A percentile compares a stretch with the other conserved stretches of the same genome.
These are phyloP conservation scores for Mechanitis mazaeus DNA, from an alignment of 2,888 invertebrate genomes.

Conservation along the genomic window DNA sequence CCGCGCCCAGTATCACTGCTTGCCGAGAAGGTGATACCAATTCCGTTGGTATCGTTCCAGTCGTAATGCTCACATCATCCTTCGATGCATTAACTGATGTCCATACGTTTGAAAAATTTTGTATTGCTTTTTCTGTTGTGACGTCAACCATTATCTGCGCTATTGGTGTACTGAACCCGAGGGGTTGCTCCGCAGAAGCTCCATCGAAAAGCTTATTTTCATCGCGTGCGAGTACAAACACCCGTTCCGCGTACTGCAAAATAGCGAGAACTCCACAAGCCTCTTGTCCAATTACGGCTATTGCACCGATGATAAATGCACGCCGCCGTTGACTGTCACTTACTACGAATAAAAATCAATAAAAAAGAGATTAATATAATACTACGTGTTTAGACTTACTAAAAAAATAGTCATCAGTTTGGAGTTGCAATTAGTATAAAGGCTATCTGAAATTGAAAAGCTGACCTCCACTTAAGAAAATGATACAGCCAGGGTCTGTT, in stretches of 20 bases:
- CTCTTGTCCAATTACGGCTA: slow-evolving; percentile 57
- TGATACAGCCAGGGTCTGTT: no score
- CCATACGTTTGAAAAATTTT: background rate
- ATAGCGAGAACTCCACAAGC: slow-evolving; percentile 55
- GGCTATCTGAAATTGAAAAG: no score
- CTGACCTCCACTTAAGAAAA: no score
- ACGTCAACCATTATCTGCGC: background rate
- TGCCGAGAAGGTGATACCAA: slow-evolving; percentile 40
- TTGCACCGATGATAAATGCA: slow-evolving; percentile 44
- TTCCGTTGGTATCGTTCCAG: slow-evolving; percentile 7
- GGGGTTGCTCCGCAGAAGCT: background rate
- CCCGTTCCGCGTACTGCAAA: slow-evolving; percentile 60
- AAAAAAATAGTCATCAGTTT: no score
- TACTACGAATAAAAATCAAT: slow-evolving; percentile 36
- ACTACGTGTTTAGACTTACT: no score
- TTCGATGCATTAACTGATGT: background rate
- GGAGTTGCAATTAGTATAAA: no score
- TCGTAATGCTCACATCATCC: background rate
- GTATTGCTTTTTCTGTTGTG: background rate
- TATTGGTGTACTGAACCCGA: background rate
- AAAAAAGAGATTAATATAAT: no score
- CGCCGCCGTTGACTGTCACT: slow-evolving; percentile 42
- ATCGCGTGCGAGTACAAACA: slow-evolving; percentile 47
- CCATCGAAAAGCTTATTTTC: background rate
- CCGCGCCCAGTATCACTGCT: slow-evolving; percentile 47